Evolutionary conservation across 2,797 vertebrate species (phyloP).

Genomic region (Staurois parvus): DNA sequence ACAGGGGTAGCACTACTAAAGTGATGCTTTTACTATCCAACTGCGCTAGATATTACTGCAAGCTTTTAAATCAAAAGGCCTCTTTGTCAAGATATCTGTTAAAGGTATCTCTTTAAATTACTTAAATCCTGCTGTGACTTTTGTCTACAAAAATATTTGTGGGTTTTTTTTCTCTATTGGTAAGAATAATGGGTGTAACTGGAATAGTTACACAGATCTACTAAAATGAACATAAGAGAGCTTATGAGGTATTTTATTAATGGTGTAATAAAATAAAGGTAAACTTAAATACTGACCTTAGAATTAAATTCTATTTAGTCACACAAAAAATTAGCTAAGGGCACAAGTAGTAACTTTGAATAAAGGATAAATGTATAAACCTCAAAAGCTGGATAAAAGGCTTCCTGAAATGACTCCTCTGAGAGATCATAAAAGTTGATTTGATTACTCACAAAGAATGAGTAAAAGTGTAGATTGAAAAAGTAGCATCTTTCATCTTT

Average conservation of each 20-base stretch:
- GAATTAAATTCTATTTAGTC: neutral
- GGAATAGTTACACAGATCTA: neutral
- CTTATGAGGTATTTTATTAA: neutral
- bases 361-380: neutral
- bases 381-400: slow-evolving; percentile 16
- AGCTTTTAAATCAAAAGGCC: too few species aligned
- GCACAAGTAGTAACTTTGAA: neutral
- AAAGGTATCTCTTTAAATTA: too few species aligned
- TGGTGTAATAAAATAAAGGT: slow-evolving; percentile 1
- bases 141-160: neutral
- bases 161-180: neutral
- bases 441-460: neutral
- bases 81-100: too few species aligned
- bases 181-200: neutral
- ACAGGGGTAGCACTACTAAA: too few species aligned
- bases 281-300: neutral
- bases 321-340: slow-evolving; percentile 1
- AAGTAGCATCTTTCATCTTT: slow-evolving; percentile 26
- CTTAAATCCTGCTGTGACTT: too few species aligned
- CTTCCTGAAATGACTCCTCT: neutral
- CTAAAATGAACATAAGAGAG: neutral
- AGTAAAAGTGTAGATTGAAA: slow-evolving; percentile 11
- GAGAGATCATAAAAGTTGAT: neutral
- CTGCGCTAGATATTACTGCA: too few species aligned
- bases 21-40: too few species aligned